Base-by-base conservation (phyloP, 2,113 vertebrate genomes). In the Myodes glareolus region DNA sequence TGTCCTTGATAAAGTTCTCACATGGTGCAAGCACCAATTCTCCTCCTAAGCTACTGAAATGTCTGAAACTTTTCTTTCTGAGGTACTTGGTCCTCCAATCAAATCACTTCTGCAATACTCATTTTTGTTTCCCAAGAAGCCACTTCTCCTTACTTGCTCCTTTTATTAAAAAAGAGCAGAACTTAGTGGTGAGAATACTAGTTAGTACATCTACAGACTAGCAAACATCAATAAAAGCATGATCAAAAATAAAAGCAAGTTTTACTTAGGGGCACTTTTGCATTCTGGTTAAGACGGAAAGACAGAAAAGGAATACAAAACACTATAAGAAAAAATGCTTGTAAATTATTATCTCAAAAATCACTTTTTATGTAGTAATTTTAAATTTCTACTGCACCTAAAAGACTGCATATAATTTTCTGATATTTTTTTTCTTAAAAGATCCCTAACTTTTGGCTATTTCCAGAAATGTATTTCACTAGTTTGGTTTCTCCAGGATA, bases 141-240 rank as follows among this genome's bases (percentile, higher is more conserved):
- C 4, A 0, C 68, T 42, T 72, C 21, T 76, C 68, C 67, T 88
- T 76, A 76, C 58, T 87, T 88, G n/a, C 86, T 77, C 42, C 19
- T 88, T 23, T 36, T 42, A 63, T 91, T 68, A 61, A 12, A 65
- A 92, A 92, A 78, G 45, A 75, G 9, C 23, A 86, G 76, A 31
- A 75, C 78, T 94, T 94, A 82, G 58, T 75, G 36, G 36, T 92
- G n/a, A 92, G 45, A 91, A 94, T 39, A 76, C 85, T 33, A 96
- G 23, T 55, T 47, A 94, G 2, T 55, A n/a, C 45, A 13, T 70
- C 19, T 81, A 88, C 80, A 95, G 68, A 95, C 84, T 84, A 92
- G 82, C 68, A 94, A 87, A 63, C 36, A 33, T 63, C 61, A 95
- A 76, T 47, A 78, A 80, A 45, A 92, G 50, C 39, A 61, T 47